Conservation (phyloP, 2,888 invertebrate species). For the Eupithecia dodoneata region DNA sequence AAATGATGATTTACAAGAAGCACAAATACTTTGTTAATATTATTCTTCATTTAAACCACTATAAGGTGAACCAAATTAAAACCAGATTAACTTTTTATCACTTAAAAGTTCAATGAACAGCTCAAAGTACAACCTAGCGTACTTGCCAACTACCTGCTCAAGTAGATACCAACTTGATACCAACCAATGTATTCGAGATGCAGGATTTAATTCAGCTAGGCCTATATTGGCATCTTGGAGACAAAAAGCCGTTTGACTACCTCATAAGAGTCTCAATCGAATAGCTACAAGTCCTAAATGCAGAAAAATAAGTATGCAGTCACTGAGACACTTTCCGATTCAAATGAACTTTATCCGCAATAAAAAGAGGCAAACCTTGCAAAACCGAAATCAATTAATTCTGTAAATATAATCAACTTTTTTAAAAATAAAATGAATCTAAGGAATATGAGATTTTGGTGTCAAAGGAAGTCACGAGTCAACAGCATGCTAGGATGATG, state of each 20-base stretch:
- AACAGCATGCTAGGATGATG: background rate
- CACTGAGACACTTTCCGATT: background rate
- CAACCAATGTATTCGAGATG: background rate
- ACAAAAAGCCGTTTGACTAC: background rate
- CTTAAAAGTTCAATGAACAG: conserved; percentile 8
- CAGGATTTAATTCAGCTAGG: background rate
- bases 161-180: background rate
- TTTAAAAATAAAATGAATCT: background rate
- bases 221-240: background rate
- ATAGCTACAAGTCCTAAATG: no score
- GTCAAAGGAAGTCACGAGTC: conserved; percentile 2
- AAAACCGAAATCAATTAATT: background rate
- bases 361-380: background rate
- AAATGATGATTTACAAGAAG: background rate
- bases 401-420: background rate
- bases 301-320: no score
- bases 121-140: background rate
- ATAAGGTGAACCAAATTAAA: conserved; percentile 5
- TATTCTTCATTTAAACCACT: background rate
- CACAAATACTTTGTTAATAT: conserved; percentile 1
- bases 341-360: background rate
- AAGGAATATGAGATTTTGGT: conserved; percentile 5
- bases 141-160: background rate
- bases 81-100: conserved; percentile 3
- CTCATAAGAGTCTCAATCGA: background rate